These are phyloP conservation scores for Dermatemys mawii DNA, from an alignment of 2,113 vertebrate genomes.

Conservation along the genomic window DNA sequence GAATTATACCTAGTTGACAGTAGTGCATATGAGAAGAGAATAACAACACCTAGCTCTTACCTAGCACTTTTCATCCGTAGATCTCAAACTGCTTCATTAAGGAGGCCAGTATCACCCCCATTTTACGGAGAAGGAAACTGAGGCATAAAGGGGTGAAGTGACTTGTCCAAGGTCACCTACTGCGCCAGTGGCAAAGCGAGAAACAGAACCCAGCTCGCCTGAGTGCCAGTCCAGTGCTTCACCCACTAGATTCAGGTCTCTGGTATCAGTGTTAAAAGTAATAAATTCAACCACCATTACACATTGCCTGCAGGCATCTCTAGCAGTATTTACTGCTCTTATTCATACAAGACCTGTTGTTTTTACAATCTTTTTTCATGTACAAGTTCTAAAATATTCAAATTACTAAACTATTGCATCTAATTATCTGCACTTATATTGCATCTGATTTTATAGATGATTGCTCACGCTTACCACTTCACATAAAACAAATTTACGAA, in stretches of 20 bases:
- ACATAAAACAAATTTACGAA: background rate
- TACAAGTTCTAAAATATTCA: background rate
- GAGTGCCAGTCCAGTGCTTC: background rate
- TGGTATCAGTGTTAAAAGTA: background rate
- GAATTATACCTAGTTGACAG: rapidly evolving
- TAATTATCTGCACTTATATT: background rate
- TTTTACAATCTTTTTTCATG: background rate
- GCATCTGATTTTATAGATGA: background rate
- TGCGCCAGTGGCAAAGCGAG: background rate
- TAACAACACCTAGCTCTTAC: slow-evolving; percentile 2
- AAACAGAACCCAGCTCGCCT: slow-evolving; percentile 50
- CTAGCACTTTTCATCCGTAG: slow-evolving; percentile 8
- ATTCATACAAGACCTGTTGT: background rate
- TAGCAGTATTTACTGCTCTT: background rate
- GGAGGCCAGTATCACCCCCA: background rate
- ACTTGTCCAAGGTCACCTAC: background rate
- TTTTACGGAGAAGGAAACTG: slow-evolving; percentile 29
- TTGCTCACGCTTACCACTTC: background rate
- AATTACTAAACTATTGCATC: background rate
- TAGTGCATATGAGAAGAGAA: background rate
- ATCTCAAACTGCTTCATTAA: slow-evolving; percentile 35
- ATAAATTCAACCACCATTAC: background rate
- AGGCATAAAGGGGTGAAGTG: slow-evolving; percentile 43
- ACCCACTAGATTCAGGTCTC: background rate
- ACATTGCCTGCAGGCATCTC: background rate